These are phyloP conservation scores for Diplodus sargus DNA, from an alignment of 2,797 vertebrate species.

Conservation along the genomic window DNA sequence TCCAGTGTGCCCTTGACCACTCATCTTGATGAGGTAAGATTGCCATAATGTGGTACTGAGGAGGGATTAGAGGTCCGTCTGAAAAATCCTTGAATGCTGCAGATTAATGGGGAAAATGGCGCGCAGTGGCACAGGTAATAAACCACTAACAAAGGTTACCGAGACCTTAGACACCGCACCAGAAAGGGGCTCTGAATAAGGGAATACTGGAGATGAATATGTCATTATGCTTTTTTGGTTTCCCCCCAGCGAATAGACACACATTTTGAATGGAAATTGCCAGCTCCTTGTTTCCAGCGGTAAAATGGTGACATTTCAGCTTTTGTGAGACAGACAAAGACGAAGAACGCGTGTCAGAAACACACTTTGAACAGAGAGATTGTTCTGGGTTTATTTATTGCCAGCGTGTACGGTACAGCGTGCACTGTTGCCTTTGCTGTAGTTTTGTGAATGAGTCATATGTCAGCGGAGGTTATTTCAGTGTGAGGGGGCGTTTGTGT, in stretches of 20 bases:
- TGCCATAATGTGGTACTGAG: constrained; percentile 57
- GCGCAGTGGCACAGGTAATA: constrained; percentile 53
- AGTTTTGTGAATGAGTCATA: constrained; percentile 31
- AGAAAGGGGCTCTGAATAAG: background rate
- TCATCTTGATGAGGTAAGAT: constrained; percentile 58
- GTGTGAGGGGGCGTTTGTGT: background rate
- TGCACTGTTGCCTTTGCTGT: constrained; percentile 1
- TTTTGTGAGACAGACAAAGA: constrained; percentile 21
- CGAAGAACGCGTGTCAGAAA: background rate
- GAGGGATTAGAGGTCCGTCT: constrained; percentile 50
- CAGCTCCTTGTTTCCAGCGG: constrained; percentile 2
- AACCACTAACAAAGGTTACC: constrained; percentile 40
- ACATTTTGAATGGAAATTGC: constrained; percentile 17
- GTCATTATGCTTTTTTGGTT: constrained; percentile 21
- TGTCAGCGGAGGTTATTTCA: background rate
- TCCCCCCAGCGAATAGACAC: constrained; percentile 12
- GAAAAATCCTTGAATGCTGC: constrained; percentile 57
- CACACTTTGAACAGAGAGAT: background rate
- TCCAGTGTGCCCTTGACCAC: constrained; percentile 61
- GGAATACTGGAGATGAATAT: constrained; percentile 29
- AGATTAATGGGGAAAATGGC: constrained; percentile 52
- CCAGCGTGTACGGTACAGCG: background rate
- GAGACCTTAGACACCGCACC: constrained; percentile 16
- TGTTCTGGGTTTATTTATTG: background rate
- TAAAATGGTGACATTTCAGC: constrained; percentile 27